These are phyloP conservation scores for Intellagama lesueurii DNA, from an alignment of 2,797 vertebrate species.

Conservation along the genomic window DNA sequence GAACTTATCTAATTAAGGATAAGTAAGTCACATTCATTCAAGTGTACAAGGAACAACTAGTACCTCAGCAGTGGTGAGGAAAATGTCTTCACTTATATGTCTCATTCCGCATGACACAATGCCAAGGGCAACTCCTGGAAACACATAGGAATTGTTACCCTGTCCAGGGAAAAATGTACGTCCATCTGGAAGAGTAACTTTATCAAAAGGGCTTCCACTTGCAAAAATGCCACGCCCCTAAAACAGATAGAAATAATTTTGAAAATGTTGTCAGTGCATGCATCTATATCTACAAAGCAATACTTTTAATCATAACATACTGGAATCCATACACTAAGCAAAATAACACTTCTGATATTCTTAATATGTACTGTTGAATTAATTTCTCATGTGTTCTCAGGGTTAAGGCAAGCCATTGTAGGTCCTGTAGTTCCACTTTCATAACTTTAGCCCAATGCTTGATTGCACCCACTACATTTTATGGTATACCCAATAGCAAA, in stretches of 20 bases:
- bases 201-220: conserved; percentile 95
- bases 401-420: background rate
- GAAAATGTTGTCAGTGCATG: conserved; percentile 16
- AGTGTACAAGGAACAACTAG: conserved; percentile 15
- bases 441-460: background rate
- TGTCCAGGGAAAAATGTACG: conserved; percentile 90
- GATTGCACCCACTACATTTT: too few relatives aligned
- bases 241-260: conserved; percentile 36
- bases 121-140: conserved; percentile 93
- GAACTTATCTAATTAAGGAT: background rate
- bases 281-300: background rate
- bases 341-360: background rate
- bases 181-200: conserved; percentile 89
- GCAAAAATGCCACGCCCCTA: conserved; percentile 95
- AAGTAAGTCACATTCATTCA: background rate
- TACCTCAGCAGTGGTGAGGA: conserved; percentile 95
- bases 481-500: background rate
- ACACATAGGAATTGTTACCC: conserved; percentile 98
- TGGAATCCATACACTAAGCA: background rate
- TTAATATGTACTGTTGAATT: background rate
- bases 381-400: background rate
- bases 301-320: background rate
- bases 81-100: conserved; percentile 86
- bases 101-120: conserved; percentile 85
- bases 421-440: background rate